These are phyloP conservation scores for Otolemur crassicaudatus DNA, from an alignment of 2,797 vertebrate species.

Conservation along the genomic window DNA sequence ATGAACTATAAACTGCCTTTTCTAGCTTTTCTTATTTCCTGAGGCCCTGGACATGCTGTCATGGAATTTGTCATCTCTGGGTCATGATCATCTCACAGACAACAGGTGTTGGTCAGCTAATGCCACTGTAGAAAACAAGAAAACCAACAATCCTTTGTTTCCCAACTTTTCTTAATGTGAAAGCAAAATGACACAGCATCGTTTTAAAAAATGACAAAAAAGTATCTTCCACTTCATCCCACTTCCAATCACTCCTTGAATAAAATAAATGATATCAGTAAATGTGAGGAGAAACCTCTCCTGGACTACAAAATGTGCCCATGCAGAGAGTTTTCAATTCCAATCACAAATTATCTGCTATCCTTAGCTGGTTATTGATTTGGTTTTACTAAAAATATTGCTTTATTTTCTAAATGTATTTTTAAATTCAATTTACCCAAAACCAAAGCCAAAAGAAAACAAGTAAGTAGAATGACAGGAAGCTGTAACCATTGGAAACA, in stretches of 20 bases:
- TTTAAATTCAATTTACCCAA: slow-evolving; percentile 51
- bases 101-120: not conserved
- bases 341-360: slow-evolving; percentile 58
- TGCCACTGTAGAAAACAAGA: not conserved
- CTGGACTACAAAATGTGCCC: slow-evolving; percentile 39
- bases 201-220: not conserved
- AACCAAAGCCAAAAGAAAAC: slow-evolving; percentile 31
- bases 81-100: not conserved
- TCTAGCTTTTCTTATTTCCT: slow-evolving; percentile 11
- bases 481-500: not conserved
- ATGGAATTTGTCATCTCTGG: not conserved
- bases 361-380: slow-evolving; percentile 47
- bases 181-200: slow-evolving; percentile 14
- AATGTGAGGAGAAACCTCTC: slow-evolving; percentile 8
- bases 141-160: not conserved
- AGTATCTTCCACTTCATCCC: not conserved
- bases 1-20: slow-evolving; percentile 3
- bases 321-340: slow-evolving; percentile 38
- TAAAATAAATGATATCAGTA: slow-evolving; percentile 36
- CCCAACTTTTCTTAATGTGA: not conserved
- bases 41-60: not conserved
- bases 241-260: not conserved
- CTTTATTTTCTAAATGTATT: slow-evolving; percentile 63
- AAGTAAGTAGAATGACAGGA: not conserved
- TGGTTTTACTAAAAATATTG: slow-evolving; percentile 58